phyloP scores from a whole-genome alignment of 2,113 vertebrate species.

The Stictonetta naevosa region DNA sequence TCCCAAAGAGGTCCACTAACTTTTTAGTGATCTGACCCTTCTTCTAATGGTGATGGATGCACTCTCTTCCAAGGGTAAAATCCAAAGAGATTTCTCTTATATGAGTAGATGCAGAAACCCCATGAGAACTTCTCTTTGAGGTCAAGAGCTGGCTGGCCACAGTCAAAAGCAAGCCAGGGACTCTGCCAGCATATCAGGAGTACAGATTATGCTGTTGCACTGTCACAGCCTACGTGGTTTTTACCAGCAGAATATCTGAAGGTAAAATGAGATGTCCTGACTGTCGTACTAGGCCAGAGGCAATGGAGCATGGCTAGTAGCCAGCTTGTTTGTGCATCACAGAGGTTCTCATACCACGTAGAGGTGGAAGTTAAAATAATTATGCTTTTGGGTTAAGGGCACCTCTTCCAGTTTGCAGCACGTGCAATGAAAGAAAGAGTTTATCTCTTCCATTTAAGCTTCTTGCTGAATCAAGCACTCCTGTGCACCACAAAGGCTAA shows the following conservation, averaged over 20 bases:
- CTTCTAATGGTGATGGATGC: fast-evolving
- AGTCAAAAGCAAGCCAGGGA: not conserved
- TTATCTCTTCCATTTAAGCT: not conserved
- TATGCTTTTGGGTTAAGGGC: not conserved
- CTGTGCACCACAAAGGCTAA: not conserved
- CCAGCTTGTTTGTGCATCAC: not conserved
- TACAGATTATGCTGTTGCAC: not conserved
- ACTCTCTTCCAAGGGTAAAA: not conserved
- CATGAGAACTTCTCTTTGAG: not conserved
- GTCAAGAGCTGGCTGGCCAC: not conserved
- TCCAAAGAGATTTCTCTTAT: not conserved
- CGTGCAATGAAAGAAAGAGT: not conserved
- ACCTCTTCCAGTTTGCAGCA: not conserved
- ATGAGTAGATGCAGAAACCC: not conserved
- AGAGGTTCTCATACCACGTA: not conserved
- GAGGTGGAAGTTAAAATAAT: not conserved
- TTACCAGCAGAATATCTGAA: not conserved
- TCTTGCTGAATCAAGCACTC: conserved; percentile 1
- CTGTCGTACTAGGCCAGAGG: not conserved
- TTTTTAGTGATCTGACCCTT: not conserved
- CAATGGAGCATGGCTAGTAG: not conserved
- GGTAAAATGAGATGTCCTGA: not conserved
- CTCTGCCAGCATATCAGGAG: not conserved
- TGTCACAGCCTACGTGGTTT: fast-evolving
- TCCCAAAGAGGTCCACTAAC: not conserved